Evolutionary conservation across 2,888 invertebrate species (phyloP).

Genomic region (Pyrocoelia pectoralis): DNA sequence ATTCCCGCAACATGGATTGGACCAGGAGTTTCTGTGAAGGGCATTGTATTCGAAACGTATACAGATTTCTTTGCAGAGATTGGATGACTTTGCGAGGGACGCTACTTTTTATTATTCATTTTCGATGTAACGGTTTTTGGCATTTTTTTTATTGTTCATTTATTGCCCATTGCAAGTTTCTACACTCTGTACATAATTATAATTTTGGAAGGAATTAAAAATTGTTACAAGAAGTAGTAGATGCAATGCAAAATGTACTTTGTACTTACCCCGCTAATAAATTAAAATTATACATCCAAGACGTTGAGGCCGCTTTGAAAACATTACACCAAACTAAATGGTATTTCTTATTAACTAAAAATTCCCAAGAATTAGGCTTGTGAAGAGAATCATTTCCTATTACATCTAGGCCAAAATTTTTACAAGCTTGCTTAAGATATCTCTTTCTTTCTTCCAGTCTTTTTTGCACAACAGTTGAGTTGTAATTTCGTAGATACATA

Average conservation of each 20-base stretch:
- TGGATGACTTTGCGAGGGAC: too few species aligned
- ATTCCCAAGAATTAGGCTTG: conserved; percentile 86
- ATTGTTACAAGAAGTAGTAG: too few species aligned
- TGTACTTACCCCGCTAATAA: conserved; percentile 75
- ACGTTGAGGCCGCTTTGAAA: conserved; percentile 87
- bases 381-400: conserved; percentile 67
- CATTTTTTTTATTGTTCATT: too few species aligned
- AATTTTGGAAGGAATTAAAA: too few species aligned
- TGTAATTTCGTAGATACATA: conserved; percentile 50
- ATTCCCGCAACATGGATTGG: too few species aligned
- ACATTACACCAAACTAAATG: conserved; percentile 87
- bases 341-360: conserved; percentile 80
- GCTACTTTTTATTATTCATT: too few species aligned
- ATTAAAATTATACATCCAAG: conserved; percentile 93
- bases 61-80: too few species aligned
- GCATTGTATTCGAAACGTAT: too few species aligned
- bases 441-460: conserved; percentile 68
- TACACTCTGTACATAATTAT: too few species aligned
- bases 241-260: background rate
- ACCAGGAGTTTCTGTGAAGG: too few species aligned
- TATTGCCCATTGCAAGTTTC: too few species aligned
- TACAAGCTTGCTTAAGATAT: conserved; percentile 68
- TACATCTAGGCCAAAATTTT: conserved; percentile 67
- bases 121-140: too few species aligned
- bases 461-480: conserved; percentile 64